Percentiles rank a stretch among this genome's conserved stretches.
These are phyloP conservation scores for Gallinago solitaria DNA, from an alignment of 2,797 vertebrate species.

Conservation along the genomic window DNA sequence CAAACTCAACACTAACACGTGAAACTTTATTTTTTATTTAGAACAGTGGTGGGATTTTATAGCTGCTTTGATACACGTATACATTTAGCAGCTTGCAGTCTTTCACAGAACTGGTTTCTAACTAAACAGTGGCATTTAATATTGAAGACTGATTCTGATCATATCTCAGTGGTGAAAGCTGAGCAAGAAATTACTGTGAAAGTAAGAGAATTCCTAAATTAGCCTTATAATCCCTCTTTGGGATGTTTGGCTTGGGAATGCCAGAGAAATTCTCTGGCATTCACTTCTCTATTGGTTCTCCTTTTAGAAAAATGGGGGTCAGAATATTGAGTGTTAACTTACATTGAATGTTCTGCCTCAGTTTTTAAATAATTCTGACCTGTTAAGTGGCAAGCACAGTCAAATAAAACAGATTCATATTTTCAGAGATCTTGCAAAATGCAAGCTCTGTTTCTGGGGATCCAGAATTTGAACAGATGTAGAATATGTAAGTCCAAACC, in stretches of 20 bases:
- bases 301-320: background rate
- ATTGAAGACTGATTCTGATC: background rate
- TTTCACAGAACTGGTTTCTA: background rate
- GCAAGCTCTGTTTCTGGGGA: background rate
- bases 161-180: background rate
- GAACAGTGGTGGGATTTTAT: background rate
- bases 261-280: background rate
- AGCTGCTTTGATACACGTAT: background rate
- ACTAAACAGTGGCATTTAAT: background rate
- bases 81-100: background rate
- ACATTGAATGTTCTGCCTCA: background rate
- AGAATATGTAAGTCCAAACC: background rate
- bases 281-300: background rate
- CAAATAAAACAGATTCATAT: background rate
- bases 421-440: background rate
- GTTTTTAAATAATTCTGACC: background rate
- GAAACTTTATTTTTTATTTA: background rate
- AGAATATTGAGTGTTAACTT: background rate
- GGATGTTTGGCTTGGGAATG: background rate
- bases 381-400: background rate
- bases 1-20: background rate
- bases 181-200: background rate
- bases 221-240: background rate
- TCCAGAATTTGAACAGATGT: background rate
- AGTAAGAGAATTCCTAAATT: background rate